A percentile compares a stretch with the other conserved stretches of the same genome.
phyloP scores from a whole-genome alignment of 1,140 invertebrate genomes.

The Papilio aristodemus region DNA sequence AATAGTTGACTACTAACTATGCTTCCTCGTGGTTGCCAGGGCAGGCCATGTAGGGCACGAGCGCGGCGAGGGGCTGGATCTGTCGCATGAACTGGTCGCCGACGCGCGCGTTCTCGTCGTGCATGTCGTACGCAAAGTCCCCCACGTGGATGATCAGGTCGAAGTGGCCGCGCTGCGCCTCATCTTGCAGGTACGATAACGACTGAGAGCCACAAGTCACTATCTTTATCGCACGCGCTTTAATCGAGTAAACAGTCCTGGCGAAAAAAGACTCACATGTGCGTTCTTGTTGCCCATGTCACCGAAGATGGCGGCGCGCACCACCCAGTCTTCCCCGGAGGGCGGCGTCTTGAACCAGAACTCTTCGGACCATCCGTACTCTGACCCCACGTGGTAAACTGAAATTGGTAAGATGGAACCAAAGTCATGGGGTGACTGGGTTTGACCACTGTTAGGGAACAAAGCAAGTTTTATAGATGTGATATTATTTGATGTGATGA shows the following conservation, averaged over 20 bases:
- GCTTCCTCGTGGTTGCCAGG: slow-evolving; percentile 94
- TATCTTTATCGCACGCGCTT: too few relatives aligned
- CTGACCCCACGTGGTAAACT: slow-evolving; percentile 93
- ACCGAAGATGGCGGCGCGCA: slow-evolving; percentile 91
- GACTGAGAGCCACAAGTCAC: slow-evolving; percentile 80
- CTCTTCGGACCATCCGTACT: slow-evolving; percentile 88
- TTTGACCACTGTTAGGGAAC: too few relatives aligned
- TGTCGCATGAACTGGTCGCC: slow-evolving; percentile 96
- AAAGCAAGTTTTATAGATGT: too few relatives aligned
- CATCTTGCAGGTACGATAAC: slow-evolving; percentile 89
- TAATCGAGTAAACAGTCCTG: too few relatives aligned
- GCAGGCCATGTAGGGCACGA: slow-evolving; percentile 95
- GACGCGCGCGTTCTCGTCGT: slow-evolving; percentile 87
- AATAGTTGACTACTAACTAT: slow-evolving; percentile 79
- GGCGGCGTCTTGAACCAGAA: slow-evolving; percentile 88
- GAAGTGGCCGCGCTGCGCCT: slow-evolving; percentile 89
- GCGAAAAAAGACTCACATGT: too few relatives aligned
- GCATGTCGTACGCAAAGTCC: slow-evolving; percentile 98
- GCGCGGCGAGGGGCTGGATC: slow-evolving; percentile 92
- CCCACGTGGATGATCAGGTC: slow-evolving; percentile 96
- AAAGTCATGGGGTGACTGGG: neutral
- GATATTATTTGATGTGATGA: too few relatives aligned
- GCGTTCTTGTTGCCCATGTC: slow-evolving; percentile 96
- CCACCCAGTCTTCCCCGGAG: slow-evolving; percentile 85
- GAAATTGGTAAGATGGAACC: neutral